Evolutionary conservation across 2,113 vertebrate genomes (phyloP).

Genomic region (Passerina amoena): DNA sequence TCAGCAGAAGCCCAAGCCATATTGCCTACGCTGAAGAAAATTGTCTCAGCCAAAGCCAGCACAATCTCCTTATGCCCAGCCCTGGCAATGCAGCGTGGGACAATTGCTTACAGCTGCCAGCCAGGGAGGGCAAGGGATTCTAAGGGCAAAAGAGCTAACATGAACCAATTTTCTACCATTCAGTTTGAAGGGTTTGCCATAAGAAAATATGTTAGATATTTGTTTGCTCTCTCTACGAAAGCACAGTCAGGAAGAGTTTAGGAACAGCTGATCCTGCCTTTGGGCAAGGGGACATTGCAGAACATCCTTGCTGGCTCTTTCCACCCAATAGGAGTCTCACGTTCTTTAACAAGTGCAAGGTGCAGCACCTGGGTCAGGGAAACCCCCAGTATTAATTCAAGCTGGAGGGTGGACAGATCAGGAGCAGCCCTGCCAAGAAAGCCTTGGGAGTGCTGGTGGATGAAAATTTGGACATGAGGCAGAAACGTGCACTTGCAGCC

Average conservation of each 20-base stretch:
- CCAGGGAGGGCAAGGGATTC: not conserved
- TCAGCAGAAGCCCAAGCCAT: not conserved
- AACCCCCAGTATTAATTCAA: not conserved
- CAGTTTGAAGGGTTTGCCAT: not conserved
- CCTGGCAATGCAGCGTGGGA: not conserved
- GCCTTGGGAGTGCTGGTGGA: not conserved
- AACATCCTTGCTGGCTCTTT: not conserved
- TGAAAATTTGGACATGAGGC: not conserved
- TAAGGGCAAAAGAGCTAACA: not conserved
- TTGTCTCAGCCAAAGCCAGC: not conserved
- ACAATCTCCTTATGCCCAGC: not conserved
- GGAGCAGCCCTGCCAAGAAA: not conserved
- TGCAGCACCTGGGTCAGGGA: not conserved
- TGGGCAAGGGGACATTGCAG: not conserved
- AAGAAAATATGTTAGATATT: not conserved
- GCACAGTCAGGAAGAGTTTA: not conserved
- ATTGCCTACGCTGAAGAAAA: not conserved
- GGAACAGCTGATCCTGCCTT: not conserved
- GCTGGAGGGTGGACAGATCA: not conserved
- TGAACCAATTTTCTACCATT: not conserved
- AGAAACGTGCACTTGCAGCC: not conserved
- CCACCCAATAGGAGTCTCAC: fast-evolving
- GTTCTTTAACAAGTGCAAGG: not conserved
- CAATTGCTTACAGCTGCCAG: not conserved
- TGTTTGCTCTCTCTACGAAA: not conserved